These are phyloP conservation scores for Tupaia chinensis DNA, from an alignment of 2,113 vertebrate genomes.

Conservation along the genomic window DNA sequence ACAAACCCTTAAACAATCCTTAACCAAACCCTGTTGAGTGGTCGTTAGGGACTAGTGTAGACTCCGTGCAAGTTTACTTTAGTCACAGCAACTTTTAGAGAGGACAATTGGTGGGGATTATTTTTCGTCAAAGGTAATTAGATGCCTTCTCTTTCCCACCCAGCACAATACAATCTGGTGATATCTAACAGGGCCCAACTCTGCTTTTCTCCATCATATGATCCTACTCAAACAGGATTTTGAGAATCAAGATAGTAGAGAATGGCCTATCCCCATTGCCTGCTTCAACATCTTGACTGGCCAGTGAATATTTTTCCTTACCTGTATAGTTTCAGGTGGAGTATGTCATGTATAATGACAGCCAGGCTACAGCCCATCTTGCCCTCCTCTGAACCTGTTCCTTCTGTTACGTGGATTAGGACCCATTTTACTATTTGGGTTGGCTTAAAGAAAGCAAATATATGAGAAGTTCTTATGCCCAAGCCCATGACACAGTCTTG, in stretches of 20 bases:
- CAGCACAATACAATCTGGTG: not conserved
- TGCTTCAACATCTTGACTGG: not conserved
- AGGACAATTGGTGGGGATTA: not conserved
- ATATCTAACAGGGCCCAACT: not conserved
- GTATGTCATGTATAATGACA: not conserved
- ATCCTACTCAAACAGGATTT: not conserved
- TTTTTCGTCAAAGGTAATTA: not conserved
- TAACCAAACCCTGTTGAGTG: not conserved
- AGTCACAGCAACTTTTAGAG: not conserved
- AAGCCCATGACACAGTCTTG: not conserved
- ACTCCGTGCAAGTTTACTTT: not conserved
- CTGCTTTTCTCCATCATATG: not conserved
- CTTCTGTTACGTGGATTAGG: not conserved
- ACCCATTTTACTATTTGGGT: not conserved
- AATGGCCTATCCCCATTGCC: not conserved
- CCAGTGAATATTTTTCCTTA: not conserved
- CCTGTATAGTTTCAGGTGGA: not conserved
- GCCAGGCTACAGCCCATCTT: not conserved
- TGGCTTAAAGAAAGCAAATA: not conserved
- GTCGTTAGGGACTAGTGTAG: not conserved
- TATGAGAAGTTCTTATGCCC: not conserved
- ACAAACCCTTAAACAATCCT: not conserved
- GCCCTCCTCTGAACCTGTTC: not conserved
- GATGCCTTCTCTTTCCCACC: not conserved
- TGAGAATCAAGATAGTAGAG: not conserved